phyloP scores from a whole-genome alignment of 2,888 invertebrate species.

The Reticulitermes lucifugus region DNA sequence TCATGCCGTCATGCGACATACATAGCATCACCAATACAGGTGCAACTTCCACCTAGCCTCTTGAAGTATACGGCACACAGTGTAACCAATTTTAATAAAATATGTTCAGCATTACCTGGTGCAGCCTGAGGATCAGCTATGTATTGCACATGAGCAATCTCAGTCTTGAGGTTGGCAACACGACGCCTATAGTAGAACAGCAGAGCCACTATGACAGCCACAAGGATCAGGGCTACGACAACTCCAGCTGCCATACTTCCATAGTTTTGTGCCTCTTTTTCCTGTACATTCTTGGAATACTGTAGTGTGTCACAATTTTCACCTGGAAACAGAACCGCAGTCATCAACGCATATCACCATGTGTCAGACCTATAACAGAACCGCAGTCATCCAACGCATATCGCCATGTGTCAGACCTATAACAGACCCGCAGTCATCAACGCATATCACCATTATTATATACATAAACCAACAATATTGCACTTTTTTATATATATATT shows the following conservation, averaged over 20 bases:
- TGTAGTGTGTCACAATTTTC: constrained; percentile 73
- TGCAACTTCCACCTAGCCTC: too few species aligned
- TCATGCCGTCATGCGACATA: too few species aligned
- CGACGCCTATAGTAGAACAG: constrained; percentile 84
- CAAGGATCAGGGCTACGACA: constrained; percentile 73
- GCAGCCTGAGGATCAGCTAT: constrained; percentile 80
- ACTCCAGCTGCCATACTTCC: constrained; percentile 75
- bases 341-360: neutral
- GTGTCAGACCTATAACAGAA: neutral
- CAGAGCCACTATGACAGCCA: constrained; percentile 72
- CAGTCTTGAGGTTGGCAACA: constrained; percentile 84
- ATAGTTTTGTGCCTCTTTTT: constrained; percentile 51
- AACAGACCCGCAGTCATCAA: constrained; percentile 26
- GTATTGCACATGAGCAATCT: constrained; percentile 90
- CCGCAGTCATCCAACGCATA: neutral
- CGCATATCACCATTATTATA: too few species aligned
- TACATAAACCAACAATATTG: too few species aligned
- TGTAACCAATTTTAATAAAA: too few species aligned
- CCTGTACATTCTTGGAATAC: constrained; percentile 41
- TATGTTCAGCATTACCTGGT: constrained; percentile 65
- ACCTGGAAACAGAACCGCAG: constrained; percentile 63
- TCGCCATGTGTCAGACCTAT: too few species aligned
- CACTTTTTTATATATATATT: too few species aligned
- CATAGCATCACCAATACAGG: too few species aligned
- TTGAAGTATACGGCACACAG: too few species aligned